Percentiles rank a stretch among this genome's conserved stretches.
Evolutionary conservation across 2,113 vertebrate genomes (phyloP).

Genomic region (Pterocles gutturalis): DNA sequence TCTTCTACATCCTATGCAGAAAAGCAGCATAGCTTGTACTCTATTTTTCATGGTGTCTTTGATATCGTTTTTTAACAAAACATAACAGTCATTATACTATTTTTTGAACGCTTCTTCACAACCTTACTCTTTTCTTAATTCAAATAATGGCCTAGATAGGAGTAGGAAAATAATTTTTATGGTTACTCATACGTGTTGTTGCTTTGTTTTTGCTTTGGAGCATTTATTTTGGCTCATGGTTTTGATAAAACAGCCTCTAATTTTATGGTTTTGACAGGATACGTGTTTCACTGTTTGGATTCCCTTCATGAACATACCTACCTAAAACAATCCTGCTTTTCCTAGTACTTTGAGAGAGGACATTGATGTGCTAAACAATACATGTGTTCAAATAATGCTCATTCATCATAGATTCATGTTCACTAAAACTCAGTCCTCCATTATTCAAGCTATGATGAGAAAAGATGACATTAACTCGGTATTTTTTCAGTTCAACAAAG

Average conservation of each 20-base stretch:
- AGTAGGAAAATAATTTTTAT: neutral
- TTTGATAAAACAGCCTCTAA: neutral
- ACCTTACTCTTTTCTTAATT: neutral
- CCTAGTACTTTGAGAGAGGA: neutral
- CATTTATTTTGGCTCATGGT: neutral
- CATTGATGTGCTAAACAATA: neutral
- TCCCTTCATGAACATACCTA: neutral
- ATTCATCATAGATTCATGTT: neutral
- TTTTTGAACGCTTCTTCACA: neutral
- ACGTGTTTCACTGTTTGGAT: neutral
- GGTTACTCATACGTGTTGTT: neutral
- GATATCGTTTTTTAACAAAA: neutral
- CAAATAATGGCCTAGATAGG: neutral
- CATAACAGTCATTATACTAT: neutral
- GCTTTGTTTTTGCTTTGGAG: neutral
- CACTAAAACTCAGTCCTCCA: neutral
- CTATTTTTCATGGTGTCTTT: neutral
- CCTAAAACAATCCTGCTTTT: neutral
- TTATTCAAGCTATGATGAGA: neutral
- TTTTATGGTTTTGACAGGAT: neutral
- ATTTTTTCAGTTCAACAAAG: neutral
- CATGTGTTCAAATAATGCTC: neutral
- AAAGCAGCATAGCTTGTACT: neutral
- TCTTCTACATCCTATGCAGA: neutral
- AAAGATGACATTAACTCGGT: neutral